A percentile compares a stretch with the other conserved stretches of the same genome.
Conservation (phyloP, 2,797 vertebrate genomes). For the Epinephelus awoara region DNA sequence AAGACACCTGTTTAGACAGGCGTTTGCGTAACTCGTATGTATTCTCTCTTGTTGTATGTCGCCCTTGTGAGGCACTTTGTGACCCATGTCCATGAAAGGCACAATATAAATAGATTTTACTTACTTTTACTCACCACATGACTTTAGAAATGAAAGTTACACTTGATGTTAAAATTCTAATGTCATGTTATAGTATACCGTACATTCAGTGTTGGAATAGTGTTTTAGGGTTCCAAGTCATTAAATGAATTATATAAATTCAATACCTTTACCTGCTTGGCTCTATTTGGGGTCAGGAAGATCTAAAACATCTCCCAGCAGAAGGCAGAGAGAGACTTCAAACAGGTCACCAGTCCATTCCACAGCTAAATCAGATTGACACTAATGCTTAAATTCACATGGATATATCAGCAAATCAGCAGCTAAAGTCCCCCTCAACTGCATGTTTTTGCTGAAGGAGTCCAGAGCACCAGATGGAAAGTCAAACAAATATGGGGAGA, state of each 20-base stretch:
- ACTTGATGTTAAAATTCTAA: not conserved
- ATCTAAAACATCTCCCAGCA: not conserved
- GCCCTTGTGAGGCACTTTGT: too few relatives aligned
- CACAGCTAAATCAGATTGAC: not conserved
- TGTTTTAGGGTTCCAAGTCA: not conserved
- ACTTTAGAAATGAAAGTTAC: not conserved
- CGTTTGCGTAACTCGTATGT: too few relatives aligned
- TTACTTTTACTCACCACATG: not conserved
- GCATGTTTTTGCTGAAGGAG: not conserved
- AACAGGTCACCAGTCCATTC: not conserved
- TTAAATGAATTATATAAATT: not conserved
- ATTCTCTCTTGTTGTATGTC: too few relatives aligned
- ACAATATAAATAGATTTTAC: too few relatives aligned
- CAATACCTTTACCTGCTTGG: not conserved
- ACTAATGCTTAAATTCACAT: not conserved
- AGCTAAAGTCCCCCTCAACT: not conserved
- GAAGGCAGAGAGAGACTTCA: not conserved
- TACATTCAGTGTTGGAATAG: not conserved
- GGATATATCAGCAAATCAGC: not conserved
- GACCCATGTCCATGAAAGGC: too few relatives aligned
- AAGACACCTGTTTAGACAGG: too few relatives aligned
- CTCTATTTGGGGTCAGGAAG: not conserved
- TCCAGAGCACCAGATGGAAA: not conserved
- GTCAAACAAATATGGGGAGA: not conserved
- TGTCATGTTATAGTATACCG: not conserved